These are phyloP conservation scores for Remorina albescens DNA, from an alignment of 2,797 vertebrate genomes.

Conservation along the genomic window DNA sequence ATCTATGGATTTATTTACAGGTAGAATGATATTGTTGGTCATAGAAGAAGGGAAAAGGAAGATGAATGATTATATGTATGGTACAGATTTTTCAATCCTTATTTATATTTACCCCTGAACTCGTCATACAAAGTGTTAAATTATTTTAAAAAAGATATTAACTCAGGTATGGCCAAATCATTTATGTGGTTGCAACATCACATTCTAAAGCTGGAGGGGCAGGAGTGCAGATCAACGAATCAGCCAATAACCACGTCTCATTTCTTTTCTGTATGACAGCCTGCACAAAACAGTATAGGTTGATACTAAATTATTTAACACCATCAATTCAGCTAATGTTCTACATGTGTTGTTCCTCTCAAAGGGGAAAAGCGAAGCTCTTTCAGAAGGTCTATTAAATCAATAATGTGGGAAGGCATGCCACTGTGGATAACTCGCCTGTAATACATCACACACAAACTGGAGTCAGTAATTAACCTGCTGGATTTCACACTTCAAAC, in stretches of 20 bases:
- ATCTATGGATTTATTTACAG: conserved; percentile 62
- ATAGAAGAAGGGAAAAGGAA: conserved; percentile 12
- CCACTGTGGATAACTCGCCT: conserved; percentile 65
- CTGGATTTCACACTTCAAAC: conserved; percentile 40
- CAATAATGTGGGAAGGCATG: conserved; percentile 67
- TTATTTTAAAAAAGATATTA: conserved; percentile 8
- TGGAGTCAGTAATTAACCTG: conserved; percentile 39
- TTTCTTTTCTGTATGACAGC: conserved; percentile 33
- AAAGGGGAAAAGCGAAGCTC: conserved; percentile 63
- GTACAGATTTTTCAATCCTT: not conserved
- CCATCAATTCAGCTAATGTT: conserved; percentile 72
- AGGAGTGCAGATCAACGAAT: conserved; percentile 29
- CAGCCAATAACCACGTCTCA: conserved; percentile 32
- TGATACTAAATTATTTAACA: conserved; percentile 79
- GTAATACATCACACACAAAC: conserved; percentile 45
- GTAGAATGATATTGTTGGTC: conserved; percentile 12
- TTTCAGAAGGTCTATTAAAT: conserved; percentile 69
- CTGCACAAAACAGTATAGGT: conserved; percentile 57
- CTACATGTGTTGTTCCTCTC: conserved; percentile 76
- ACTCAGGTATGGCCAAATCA: not conserved
- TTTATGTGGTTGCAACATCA: not conserved
- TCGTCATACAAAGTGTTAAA: conserved; percentile 9
- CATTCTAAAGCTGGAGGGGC: not conserved
- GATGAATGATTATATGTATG: not conserved
- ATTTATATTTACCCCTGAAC: not conserved